Conservation (phyloP, 2,113 vertebrate genomes). For the Sterna hirundo region DNA sequence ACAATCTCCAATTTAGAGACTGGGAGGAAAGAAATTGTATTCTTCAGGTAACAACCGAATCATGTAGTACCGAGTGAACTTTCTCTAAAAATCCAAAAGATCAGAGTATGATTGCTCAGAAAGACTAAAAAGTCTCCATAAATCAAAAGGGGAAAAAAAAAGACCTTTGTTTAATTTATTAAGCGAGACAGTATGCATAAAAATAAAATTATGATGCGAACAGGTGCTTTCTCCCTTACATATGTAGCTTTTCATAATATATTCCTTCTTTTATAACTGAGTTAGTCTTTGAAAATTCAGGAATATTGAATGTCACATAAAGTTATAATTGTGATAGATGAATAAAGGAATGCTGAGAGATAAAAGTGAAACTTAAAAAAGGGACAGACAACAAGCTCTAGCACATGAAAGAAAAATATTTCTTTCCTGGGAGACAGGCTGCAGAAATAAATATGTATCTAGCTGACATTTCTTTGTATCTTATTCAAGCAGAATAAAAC, state of each 20-base stretch:
- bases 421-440: background rate
- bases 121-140: background rate
- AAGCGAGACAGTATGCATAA: background rate
- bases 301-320: background rate
- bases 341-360: background rate
- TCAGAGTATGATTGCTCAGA: background rate
- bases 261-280: background rate
- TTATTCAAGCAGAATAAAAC: conserved; percentile 27
- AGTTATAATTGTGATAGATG: background rate
- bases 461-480: conserved; percentile 17
- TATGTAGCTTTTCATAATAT: background rate
- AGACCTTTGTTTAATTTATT: background rate
- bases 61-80: background rate
- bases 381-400: background rate
- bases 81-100: background rate
- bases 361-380: background rate
- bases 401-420: background rate
- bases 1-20: background rate
- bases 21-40: background rate
- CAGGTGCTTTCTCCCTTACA: background rate
- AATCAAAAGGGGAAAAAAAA: background rate
- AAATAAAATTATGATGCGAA: background rate
- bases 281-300: background rate
- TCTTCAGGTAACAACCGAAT: background rate
- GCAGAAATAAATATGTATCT: conserved; percentile 16